phyloP scores from a whole-genome alignment of 2,113 vertebrate genomes.

The Oreochromis aureus region DNA sequence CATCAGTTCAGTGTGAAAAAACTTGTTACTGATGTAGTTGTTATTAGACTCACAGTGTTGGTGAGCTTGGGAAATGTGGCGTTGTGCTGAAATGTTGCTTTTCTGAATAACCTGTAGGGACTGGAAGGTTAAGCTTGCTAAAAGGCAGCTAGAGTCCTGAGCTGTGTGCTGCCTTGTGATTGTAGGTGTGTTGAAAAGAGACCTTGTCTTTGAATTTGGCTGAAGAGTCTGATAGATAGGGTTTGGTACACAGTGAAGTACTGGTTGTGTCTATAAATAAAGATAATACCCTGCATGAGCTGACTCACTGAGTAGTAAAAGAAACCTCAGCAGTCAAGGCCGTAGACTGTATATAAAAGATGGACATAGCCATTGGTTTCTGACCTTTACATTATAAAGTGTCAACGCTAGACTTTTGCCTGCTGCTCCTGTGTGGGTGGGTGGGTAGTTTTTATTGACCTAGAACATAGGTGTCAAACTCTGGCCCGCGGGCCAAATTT shows the following conservation, averaged over 20 bases:
- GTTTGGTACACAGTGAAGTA: not conserved
- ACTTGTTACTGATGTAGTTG: not conserved
- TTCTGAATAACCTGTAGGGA: not conserved
- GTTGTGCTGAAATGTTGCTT: not conserved
- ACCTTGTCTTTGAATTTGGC: not conserved
- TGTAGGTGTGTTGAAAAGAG: not conserved
- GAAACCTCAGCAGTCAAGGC: not conserved
- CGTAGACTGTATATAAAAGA: not conserved
- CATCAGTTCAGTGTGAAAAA: not conserved
- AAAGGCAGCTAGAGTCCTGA: not conserved
- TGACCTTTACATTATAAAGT: not conserved
- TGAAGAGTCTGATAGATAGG: not conserved
- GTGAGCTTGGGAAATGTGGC: not conserved
- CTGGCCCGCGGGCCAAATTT: too few relatives aligned
- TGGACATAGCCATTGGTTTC: not conserved
- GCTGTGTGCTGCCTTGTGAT: not conserved
- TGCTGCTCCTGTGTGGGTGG: not conserved
- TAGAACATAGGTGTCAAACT: too few relatives aligned
- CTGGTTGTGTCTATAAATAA: not conserved
- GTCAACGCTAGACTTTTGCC: not conserved
- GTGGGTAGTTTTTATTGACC: not conserved
- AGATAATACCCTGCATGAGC: not conserved
- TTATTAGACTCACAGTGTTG: not conserved
- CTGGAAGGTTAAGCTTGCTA: not conserved
- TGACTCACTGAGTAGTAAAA: not conserved